Conservation (phyloP, 2,113 vertebrate genomes). For the Lagopus muta region DNA sequence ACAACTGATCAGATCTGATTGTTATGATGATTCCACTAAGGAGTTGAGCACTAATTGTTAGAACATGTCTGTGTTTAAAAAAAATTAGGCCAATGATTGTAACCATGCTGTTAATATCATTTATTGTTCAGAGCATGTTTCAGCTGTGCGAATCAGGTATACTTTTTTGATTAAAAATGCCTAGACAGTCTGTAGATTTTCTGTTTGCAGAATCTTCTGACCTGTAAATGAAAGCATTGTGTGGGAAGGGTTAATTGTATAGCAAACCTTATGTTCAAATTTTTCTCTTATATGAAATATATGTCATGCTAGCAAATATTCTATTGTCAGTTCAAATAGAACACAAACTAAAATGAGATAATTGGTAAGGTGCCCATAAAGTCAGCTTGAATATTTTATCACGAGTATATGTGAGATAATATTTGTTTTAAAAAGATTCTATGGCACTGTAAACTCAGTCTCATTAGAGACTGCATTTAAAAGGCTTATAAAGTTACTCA, state of each 20-base stretch:
- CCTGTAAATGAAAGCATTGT: constrained; percentile 50
- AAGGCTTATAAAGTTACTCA: constrained; percentile 91
- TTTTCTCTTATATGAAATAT: constrained; percentile 66
- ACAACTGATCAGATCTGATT: constrained; percentile 44
- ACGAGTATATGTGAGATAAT: constrained; percentile 89
- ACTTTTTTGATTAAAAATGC: constrained; percentile 16
- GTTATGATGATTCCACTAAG: constrained; percentile 19
- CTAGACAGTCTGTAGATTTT: constrained; percentile 25
- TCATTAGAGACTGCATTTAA: constrained; percentile 91
- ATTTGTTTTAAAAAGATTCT: constrained; percentile 91
- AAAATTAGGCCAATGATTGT: constrained; percentile 37
- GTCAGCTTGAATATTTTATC: constrained; percentile 86
- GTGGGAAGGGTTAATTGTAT: constrained; percentile 70
- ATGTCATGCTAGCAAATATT: constrained; percentile 71
- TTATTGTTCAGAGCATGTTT: constrained; percentile 41
- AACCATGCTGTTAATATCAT: constrained; percentile 42
- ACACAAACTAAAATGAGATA: constrained; percentile 83
- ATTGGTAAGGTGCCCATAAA: constrained; percentile 87
- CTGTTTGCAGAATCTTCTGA: constrained; percentile 34
- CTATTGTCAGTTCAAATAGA: constrained; percentile 80
- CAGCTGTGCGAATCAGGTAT: neutral
- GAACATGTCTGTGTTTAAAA: constrained; percentile 39
- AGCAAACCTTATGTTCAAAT: constrained; percentile 51
- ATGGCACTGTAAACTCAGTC: constrained; percentile 89
- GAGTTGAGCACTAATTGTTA: constrained; percentile 32